Percentiles rank a stretch among this genome's conserved stretches.
Evolutionary conservation across 2,888 invertebrate species (phyloP).

Genomic region (Acleris laterana): DNA sequence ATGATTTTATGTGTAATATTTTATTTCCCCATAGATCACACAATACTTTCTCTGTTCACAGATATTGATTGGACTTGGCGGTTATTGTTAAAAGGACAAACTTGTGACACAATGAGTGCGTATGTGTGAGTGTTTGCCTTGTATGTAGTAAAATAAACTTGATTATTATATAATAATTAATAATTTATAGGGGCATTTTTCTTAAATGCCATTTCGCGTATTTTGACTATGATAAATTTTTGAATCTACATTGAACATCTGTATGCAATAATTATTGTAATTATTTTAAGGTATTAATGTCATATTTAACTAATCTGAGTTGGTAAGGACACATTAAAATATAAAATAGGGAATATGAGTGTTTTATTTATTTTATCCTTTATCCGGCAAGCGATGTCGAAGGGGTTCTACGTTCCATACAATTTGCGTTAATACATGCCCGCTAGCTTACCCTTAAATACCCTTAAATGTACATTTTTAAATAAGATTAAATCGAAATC

Average conservation of each 20-base stretch:
- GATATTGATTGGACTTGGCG: constrained; percentile 26
- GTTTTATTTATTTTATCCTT: constrained; percentile 24
- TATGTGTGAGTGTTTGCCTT: constrained; percentile 26
- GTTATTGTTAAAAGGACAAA: constrained; percentile 22
- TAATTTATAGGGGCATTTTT: neutral
- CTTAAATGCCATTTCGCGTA: neutral
- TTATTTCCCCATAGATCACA: no score
- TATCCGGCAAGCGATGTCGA: no score
- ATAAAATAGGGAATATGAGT: constrained; percentile 9
- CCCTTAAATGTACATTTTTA: no score
- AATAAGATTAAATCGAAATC: no score
- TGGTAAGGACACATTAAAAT: constrained; percentile 32
- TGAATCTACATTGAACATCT: constrained; percentile 18
- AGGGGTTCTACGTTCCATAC: no score
- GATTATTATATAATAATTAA: constrained; percentile 5
- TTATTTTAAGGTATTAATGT: constrained; percentile 11
- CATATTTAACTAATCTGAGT: constrained; percentile 24
- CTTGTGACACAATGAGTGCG: constrained; percentile 10
- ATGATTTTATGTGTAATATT: no score
- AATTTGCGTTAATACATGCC: no score
- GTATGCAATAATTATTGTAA: neutral
- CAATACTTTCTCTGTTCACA: constrained; percentile 4
- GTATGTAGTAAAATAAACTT: constrained; percentile 30
- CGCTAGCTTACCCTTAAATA: no score
- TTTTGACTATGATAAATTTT: constrained; percentile 13